These are phyloP conservation scores for Podarcis siculus DNA, from an alignment of 2,797 vertebrate species.

Conservation along the genomic window DNA sequence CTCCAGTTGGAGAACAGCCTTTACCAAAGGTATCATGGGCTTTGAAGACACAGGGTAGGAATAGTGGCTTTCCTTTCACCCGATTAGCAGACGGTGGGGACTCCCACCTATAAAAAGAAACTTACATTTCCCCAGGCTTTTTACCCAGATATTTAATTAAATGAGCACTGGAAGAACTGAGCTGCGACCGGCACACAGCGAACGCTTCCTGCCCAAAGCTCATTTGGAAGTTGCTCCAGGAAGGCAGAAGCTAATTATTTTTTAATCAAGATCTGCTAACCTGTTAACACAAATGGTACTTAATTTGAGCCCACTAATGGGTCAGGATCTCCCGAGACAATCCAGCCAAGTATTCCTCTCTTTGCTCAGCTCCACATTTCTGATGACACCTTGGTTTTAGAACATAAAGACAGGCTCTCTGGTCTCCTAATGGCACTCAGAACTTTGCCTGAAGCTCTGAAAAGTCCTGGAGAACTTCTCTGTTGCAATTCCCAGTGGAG, in stretches of 20 bases:
- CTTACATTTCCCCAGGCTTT: slow-evolving; percentile 64
- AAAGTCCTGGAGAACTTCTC: no score
- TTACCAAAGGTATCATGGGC: no score
- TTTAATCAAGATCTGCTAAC: slow-evolving; percentile 72
- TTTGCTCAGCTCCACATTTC: not conserved
- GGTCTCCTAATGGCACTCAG: not conserved
- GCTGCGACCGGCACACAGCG: slow-evolving; percentile 54
- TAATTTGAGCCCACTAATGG: slow-evolving; percentile 52
- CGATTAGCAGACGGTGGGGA: accelerated
- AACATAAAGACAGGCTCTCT: not conserved
- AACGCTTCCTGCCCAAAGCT: slow-evolving; percentile 63
- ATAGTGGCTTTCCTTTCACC: not conserved
- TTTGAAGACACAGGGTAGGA: not conserved
- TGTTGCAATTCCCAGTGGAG: not conserved
- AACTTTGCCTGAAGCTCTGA: not conserved
- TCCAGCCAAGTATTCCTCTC: slow-evolving; percentile 16
- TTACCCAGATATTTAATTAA: slow-evolving; percentile 73
- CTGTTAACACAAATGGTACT: slow-evolving; percentile 71
- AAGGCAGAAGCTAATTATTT: slow-evolving; percentile 73
- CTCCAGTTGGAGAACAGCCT: no score
- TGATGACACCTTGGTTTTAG: not conserved
- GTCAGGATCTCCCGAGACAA: slow-evolving; percentile 13
- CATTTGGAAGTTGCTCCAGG: slow-evolving; percentile 69
- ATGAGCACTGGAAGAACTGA: slow-evolving; percentile 68
- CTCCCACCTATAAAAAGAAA: slow-evolving; percentile 40